phyloP scores from a whole-genome alignment of 2,797 vertebrate genomes.

The Anableps anableps region DNA sequence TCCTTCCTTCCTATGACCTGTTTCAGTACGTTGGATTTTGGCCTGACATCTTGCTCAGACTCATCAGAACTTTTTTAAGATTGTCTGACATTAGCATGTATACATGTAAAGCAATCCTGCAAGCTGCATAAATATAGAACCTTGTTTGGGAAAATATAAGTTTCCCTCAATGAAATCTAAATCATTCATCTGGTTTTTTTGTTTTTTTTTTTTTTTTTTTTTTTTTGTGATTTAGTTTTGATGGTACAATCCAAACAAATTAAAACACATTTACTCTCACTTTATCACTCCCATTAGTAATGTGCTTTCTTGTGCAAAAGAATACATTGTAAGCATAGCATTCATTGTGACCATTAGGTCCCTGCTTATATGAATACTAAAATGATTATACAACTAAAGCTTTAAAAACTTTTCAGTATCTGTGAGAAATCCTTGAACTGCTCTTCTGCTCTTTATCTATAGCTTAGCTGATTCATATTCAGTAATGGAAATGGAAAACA shows the following conservation, averaged over 20 bases:
- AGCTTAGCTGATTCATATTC: conserved; percentile 14
- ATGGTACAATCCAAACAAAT: neutral
- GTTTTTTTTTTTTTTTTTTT: too few species aligned
- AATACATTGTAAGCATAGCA: conserved; percentile 6
- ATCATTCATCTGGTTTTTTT: neutral
- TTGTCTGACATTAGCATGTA: neutral
- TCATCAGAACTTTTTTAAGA: neutral
- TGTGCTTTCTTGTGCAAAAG: conserved; percentile 12
- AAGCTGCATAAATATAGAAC: neutral
- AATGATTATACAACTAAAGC: conserved; percentile 19
- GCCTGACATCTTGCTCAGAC: neutral
- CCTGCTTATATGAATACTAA: conserved; percentile 10
- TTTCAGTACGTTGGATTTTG: neutral
- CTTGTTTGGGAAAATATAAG: neutral
- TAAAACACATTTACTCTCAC: neutral
- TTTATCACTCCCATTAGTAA: neutral
- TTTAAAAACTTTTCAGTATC: conserved; percentile 1
- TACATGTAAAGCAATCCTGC: neutral
- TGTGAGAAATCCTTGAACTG: conserved; percentile 26
- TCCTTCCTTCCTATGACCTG: neutral
- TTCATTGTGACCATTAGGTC: conserved; percentile 3
- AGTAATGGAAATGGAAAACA: conserved; percentile 13
- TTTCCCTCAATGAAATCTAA: neutral
- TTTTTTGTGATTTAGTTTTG: neutral
- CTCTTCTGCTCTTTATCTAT: neutral